Evolutionary conservation across 2,888 invertebrate genomes (phyloP), one percentile per base, ranked within the genome.

Genomic region (Amphipoea oculea): DNA sequence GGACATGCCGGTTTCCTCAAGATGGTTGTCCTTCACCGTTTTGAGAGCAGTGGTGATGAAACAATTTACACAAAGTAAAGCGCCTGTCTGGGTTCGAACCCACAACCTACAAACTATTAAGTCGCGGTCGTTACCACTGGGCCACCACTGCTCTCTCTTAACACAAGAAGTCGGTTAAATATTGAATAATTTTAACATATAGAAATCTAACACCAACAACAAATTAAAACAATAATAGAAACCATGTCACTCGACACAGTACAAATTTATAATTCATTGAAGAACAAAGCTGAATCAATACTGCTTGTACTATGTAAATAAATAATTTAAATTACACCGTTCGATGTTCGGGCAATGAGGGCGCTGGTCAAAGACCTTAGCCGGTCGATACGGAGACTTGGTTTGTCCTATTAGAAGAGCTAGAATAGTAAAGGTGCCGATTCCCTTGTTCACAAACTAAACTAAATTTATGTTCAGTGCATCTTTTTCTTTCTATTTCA

Each of bases 281-380:
- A 68, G 12, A 74, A 72, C 36, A n/a, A 66, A 62, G 4, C 9
- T 76, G 29, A 78, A 81, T 79, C 82, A 23, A 79, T 82, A 66
- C 40, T 23, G 68, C 51, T 66, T 60, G 74, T 76, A 67, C 63
- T 60, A 63, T 68, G 67, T 81, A 76, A 82, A 82, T 88, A 82
- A 84, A 87, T 88, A 83, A 89, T 89, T 79, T 69, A 77, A 74
- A 70, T 60, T 36, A 73, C n/a, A 70, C 40, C 11, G 66, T 60
- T 73, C 71, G 76, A 81, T 74, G 73, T 75, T 57, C 45, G 40
- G 29, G 23, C 20, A 79, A 79, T 79, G 81, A 40, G 74, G 76
- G 62, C 78, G 72, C 51, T 79, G 85, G 85, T 82, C 89, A 83
- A 81, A 78, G 81, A 89, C 87, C 84, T 29, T 69, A 69, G 75